Evolutionary conservation across 2,113 vertebrate genomes (phyloP), one percentile per base, ranked within the genome.

Genomic region (Benthochromis sp.): DNA sequence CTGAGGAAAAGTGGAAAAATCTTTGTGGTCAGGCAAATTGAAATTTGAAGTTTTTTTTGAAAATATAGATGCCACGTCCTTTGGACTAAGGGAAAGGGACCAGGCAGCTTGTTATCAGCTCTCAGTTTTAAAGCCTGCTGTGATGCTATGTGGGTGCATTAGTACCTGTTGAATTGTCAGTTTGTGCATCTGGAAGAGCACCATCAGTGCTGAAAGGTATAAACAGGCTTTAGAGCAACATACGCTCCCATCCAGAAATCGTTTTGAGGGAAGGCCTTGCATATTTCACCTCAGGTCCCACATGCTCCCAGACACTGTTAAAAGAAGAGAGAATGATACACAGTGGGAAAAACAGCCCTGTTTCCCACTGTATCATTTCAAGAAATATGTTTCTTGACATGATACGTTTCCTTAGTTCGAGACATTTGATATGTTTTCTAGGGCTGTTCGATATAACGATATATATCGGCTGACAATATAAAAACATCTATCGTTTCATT

Each of bases 1-100:
- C 4, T 5, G 31, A 63, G 59, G 31, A 36, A 63, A 63, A 36
- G 9, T n/a, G 59, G 31, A n/a, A 63, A 63, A 0, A 0, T 0
- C 2, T 43, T 9, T 24, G 66, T 9, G 36, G 12, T 71, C 38
- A 43, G n/a, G 12, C n/a, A 43, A 24, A 71, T 43, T 40, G 5
- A 71, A 71, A 71, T 71, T 9, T 43, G 13, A 45, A 73, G 8
- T 73, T 43, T 5, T 45, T 73, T 45, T 27, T 13, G 38, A 73
- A 73, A 45, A 73, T 24, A 73, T 6, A 16, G 66, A 27, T 24
- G 21, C 21, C 38, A 16, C 0, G 2, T 27, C 38, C 8, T 71
- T 14, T 43, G 13, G 13, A 43, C n/a, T 24, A 43, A 71, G 21
- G 66, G 66, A 71, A 43, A 43, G 8, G 5, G 21, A 71, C 38